Percentiles rank a stretch among this genome's conserved stretches.
Conservation (phyloP, 2,113 vertebrate species). For the Solea senegalensis region DNA sequence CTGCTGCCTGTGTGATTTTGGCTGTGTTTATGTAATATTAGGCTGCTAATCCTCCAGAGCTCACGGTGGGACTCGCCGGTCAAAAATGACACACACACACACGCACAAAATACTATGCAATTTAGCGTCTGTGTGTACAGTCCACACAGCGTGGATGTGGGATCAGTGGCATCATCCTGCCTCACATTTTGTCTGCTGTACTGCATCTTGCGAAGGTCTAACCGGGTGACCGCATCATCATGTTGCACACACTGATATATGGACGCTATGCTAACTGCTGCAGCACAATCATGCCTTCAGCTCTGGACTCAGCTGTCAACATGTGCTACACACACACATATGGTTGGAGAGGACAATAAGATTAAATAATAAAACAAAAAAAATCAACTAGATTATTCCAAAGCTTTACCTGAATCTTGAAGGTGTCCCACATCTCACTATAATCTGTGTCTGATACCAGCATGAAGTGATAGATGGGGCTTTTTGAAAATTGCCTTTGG, state of each 20-base stretch:
- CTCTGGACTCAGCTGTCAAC: no score
- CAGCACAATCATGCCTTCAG: slow-evolving; percentile 8
- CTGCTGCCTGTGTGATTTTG: slow-evolving; percentile 63
- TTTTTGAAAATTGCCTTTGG: no score
- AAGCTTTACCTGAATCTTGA: no score
- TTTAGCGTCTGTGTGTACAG: neutral
- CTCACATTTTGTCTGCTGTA: slow-evolving; percentile 19
- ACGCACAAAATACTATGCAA: no score
- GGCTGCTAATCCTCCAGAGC: slow-evolving; percentile 35
- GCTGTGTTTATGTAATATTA: slow-evolving; percentile 76
- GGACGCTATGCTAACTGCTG: slow-evolving; percentile 28
- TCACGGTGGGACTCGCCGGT: neutral
- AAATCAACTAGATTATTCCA: no score
- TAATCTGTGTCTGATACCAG: no score
- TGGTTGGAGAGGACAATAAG: no score
- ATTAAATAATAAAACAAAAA: no score
- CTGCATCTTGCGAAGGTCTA: slow-evolving; percentile 24
- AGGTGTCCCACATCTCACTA: no score
- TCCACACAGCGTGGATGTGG: neutral
- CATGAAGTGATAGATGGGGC: no score
- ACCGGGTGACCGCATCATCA: slow-evolving; percentile 47
- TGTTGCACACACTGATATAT: neutral
- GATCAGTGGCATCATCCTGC: slow-evolving; percentile 46
- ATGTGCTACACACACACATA: no score
- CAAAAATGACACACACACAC: neutral